Evolutionary conservation across 2,797 vertebrate species (phyloP).

Genomic region (Sebastes glaucus): DNA sequence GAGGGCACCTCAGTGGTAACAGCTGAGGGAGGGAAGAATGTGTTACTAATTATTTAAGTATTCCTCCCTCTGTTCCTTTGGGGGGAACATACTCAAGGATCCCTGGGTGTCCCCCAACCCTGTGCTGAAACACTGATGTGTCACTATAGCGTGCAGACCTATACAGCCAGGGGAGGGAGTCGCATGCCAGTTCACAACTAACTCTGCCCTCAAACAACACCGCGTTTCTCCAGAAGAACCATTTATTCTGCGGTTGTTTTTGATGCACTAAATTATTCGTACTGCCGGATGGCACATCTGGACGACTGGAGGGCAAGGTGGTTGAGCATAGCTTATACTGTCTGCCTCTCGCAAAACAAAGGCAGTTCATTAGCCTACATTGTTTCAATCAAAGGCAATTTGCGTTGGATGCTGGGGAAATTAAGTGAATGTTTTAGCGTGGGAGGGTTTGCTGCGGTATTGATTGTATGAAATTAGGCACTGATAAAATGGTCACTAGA

Average conservation of each 20-base stretch:
- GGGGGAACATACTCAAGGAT: not conserved
- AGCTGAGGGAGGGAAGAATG: slow-evolving; percentile 3
- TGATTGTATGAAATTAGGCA: slow-evolving; percentile 61
- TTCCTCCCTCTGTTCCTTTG: not conserved
- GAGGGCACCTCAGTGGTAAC: slow-evolving; percentile 14
- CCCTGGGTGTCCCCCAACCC: slow-evolving; percentile 18
- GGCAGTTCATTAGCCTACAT: slow-evolving; percentile 71
- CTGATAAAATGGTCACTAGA: slow-evolving; percentile 35
- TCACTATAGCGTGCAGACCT: slow-evolving; percentile 20
- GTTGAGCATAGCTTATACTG: slow-evolving; percentile 45
- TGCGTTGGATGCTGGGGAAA: slow-evolving; percentile 57
- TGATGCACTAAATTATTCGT: slow-evolving; percentile 57
- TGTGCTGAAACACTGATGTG: slow-evolving; percentile 74
- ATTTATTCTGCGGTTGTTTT: slow-evolving; percentile 40
- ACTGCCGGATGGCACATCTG: slow-evolving; percentile 74
- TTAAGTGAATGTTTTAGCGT: slow-evolving; percentile 50
- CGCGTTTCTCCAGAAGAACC: slow-evolving; percentile 23
- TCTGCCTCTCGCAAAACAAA: slow-evolving; percentile 59
- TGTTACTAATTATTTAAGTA: slow-evolving; percentile 30
- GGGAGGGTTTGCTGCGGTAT: slow-evolving; percentile 47
- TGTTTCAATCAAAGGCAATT: slow-evolving; percentile 75
- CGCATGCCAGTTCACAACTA: slow-evolving; percentile 13
- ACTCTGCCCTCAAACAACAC: slow-evolving; percentile 14
- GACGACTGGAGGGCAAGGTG: slow-evolving; percentile 65
- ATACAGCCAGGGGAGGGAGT: slow-evolving; percentile 1